phyloP scores from a whole-genome alignment of 2,113 vertebrate genomes.

The Smithornis capensis region DNA sequence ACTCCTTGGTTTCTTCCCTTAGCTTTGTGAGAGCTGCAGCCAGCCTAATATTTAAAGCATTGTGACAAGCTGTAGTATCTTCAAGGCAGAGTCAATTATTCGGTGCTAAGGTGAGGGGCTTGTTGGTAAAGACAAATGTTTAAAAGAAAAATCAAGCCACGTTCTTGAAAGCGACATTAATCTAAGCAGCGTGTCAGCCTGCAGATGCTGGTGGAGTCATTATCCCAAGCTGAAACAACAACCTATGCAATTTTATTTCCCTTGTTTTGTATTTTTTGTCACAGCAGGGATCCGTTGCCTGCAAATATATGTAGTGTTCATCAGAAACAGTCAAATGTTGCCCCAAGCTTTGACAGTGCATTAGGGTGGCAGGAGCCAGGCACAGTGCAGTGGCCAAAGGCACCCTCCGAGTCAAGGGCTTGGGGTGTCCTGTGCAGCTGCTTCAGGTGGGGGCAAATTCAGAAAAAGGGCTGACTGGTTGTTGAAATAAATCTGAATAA shows the following conservation, averaged over 20 bases:
- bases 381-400: fast-evolving
- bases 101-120: background rate
- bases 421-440: background rate
- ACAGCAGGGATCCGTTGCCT: background rate
- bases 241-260: slow-evolving; percentile 10
- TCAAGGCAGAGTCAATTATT: slow-evolving; percentile 31
- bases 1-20: background rate
- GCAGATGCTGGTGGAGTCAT: background rate
- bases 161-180: slow-evolving; percentile 26
- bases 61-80: background rate
- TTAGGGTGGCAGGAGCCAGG: background rate
- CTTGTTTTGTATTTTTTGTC: background rate
- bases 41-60: background rate
- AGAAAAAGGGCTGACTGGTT: background rate
- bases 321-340: background rate
- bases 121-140: slow-evolving; percentile 44
- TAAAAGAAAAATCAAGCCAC: slow-evolving; percentile 21
- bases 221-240: slow-evolving; percentile 31
- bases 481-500: background rate
- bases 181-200: background rate
- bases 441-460: background rate
- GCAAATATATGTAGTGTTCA: fast-evolving
- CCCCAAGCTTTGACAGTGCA: fast-evolving
- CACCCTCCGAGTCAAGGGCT: fast-evolving
- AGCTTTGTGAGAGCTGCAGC: background rate